Evolutionary conservation across 2,113 vertebrate species (phyloP).

Genomic region (Leucoraja erinaceus): DNA sequence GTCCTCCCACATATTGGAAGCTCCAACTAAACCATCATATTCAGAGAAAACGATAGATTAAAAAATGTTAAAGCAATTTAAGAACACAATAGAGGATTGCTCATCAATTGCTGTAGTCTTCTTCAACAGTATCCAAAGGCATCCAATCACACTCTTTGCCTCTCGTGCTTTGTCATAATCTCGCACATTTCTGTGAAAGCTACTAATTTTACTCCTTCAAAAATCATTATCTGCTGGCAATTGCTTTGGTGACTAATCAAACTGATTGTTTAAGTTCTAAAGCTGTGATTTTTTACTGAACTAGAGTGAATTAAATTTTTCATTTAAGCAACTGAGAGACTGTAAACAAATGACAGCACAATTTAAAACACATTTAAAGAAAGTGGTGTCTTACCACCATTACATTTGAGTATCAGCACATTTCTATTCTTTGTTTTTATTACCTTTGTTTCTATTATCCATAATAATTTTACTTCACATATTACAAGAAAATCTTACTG

Average conservation of each 20-base stretch:
- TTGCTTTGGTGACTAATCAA: not conserved
- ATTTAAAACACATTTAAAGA: not conserved
- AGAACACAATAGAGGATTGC: not conserved
- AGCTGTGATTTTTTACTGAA: not conserved
- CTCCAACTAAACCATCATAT: not conserved
- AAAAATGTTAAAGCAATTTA: not conserved
- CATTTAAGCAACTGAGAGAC: not conserved
- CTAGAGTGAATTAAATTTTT: not conserved
- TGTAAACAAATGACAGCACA: not conserved
- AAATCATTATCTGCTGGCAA: not conserved
- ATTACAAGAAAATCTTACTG: too few species aligned
- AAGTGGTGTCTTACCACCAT: too few species aligned
- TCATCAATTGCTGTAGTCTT: not conserved
- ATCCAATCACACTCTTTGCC: not conserved
- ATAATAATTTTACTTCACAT: too few species aligned
- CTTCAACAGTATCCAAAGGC: not conserved
- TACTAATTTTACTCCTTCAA: not conserved
- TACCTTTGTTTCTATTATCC: too few species aligned
- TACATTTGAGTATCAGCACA: too few species aligned
- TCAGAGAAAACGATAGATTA: not conserved
- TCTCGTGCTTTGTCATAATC: not conserved
- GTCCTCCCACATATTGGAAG: not conserved
- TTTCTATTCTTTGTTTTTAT: too few species aligned
- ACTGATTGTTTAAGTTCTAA: not conserved
- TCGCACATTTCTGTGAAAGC: not conserved